Evolutionary conservation across 2,797 vertebrate species (phyloP), one percentile per base, ranked within the genome.

Genomic region (Lutjanus argentimaculatus): DNA sequence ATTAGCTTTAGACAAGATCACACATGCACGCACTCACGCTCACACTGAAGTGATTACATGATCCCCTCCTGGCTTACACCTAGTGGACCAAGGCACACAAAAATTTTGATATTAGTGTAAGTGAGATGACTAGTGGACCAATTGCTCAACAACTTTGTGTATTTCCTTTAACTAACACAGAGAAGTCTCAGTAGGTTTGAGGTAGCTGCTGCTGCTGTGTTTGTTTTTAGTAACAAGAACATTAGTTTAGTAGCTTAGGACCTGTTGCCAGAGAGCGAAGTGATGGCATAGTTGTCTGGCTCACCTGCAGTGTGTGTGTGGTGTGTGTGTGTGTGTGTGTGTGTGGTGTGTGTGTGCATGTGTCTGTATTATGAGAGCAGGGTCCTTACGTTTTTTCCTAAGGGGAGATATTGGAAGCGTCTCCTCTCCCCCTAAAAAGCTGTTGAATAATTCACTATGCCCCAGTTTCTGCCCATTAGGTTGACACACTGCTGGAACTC

Each of bases 401-500:
- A 85, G 89, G 91, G 91, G 89, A 85, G 84, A 88, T 91, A 92
- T 89, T 85, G 89, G 92, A 92, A 93, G 87, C 80, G 12, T 94
- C 93, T 94, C 82, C 92, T 95, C 92, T 93, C 85, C 86, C 93
- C 85, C 91, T 94, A 95, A 95, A 94, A 94, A 91, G 89, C 90
- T 95, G 81, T 81, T 96, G 94, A 96, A 96, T 96, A 91, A 96
- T 95, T 96, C 93, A 96, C 92, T 58, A 84, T 91, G 95, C 93
- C 94, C 94, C 93, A 95, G 93, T 96, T 96, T 95, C 91, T 94
- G 90, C 93, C 95, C 94, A 96, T 96, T 96, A 95, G 91, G 89
- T 94, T 95, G 95, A 95, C 95, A 95, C 93, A 94, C 92, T 94
- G 90, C 92, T 93, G 87, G 89, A 95, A 93, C 89, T 92, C 92